phyloP scores from a whole-genome alignment of 2,888 invertebrate species.

The Brachynemurus nebulosus region DNA sequence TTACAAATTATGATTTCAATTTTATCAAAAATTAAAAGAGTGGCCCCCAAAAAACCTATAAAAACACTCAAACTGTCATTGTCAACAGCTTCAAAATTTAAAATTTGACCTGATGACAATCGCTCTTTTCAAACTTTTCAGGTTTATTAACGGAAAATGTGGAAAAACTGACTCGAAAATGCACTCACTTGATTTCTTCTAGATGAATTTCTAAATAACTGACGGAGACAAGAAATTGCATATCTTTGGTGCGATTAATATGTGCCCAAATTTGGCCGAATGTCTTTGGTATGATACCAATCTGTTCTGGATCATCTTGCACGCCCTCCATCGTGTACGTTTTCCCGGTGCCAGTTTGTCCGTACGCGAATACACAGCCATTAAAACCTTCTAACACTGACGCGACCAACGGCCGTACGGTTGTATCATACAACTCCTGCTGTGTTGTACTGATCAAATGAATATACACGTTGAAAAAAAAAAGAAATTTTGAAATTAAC shows the following conservation, averaged over 20 bases:
- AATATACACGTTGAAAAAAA: too few relatives aligned
- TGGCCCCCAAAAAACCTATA: too few relatives aligned
- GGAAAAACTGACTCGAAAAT: too few relatives aligned
- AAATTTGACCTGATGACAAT: too few relatives aligned
- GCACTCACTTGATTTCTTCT: slow-evolving; percentile 60
- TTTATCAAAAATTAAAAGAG: too few relatives aligned
- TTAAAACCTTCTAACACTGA: slow-evolving; percentile 96
- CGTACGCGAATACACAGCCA: slow-evolving; percentile 98
- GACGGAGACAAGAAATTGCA: slow-evolving; percentile 90
- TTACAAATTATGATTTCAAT: too few relatives aligned
- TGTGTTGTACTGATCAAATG: slow-evolving; percentile 60
- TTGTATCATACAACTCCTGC: slow-evolving; percentile 88
- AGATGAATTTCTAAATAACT: slow-evolving; percentile 97
- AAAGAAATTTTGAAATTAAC: too few relatives aligned
- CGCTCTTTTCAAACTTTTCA: too few relatives aligned
- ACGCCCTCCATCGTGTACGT: slow-evolving; percentile 64
- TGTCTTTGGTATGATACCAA: slow-evolving; percentile 88
- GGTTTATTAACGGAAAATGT: too few relatives aligned
- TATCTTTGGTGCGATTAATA: slow-evolving; percentile 78
- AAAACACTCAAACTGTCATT: too few relatives aligned
- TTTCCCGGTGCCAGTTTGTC: slow-evolving; percentile 95
- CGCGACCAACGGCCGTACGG: slow-evolving; percentile 85
- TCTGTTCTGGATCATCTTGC: slow-evolving; percentile 44
- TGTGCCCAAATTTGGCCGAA: slow-evolving; percentile 97
- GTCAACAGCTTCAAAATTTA: too few relatives aligned